phyloP scores from a whole-genome alignment of 2,888 invertebrate genomes.

The Netelia virgata region DNA sequence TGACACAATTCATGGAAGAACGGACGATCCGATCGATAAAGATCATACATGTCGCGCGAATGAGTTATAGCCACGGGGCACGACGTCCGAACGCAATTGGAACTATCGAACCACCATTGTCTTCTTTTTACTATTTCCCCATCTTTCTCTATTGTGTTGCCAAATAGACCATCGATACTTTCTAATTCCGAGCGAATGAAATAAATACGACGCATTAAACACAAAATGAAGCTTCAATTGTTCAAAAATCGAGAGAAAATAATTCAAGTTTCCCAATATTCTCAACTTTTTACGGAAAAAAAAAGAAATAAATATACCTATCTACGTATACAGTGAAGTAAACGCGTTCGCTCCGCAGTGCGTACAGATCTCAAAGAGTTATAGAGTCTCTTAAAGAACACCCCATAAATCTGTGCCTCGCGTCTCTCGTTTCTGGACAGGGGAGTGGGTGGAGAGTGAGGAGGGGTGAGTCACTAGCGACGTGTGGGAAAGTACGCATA shows the following conservation, averaged over 20 bases:
- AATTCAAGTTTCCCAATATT: background rate
- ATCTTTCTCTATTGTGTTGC: no score
- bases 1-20: slow-evolving; percentile 16
- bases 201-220: no score
- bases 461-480: slow-evolving; percentile 71
- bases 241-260: background rate
- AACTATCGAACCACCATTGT: background rate
- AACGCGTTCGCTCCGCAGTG: slow-evolving; percentile 32
- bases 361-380: slow-evolving; percentile 66
- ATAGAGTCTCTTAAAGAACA: slow-evolving; percentile 78
- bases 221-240: no score
- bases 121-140: no score
- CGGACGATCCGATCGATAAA: slow-evolving; percentile 14
- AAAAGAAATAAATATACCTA: background rate
- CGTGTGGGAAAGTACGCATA: slow-evolving; percentile 64
- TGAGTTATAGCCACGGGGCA: background rate
- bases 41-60: background rate
- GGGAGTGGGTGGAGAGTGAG: slow-evolving; percentile 71
- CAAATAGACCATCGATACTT: no score
- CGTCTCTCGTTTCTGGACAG: slow-evolving; percentile 73
- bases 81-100: background rate
- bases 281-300: background rate
- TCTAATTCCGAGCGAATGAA: no score
- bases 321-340: slow-evolving; percentile 26
- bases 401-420: slow-evolving; percentile 79